Evolutionary conservation across 2,888 invertebrate genomes (phyloP).

Genomic region (Halictus quadricinctus): DNA sequence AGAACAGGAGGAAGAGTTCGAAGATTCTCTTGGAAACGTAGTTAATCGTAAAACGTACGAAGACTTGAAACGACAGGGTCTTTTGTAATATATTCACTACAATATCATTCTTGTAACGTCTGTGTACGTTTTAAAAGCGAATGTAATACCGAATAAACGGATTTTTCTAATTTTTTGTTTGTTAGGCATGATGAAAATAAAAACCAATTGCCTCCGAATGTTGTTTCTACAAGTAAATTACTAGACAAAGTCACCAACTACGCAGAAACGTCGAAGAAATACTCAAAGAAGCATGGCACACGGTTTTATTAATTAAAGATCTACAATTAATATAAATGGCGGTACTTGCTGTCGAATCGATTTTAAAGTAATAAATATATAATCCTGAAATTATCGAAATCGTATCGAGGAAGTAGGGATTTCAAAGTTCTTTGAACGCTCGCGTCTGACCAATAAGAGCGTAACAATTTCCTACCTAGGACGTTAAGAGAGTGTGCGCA

Average conservation of each 20-base stretch:
- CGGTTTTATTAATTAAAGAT: neutral
- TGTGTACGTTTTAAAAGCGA: constrained; percentile 13
- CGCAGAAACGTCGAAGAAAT: neutral
- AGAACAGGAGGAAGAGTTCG: constrained; percentile 98
- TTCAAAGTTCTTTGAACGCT: constrained; percentile 11
- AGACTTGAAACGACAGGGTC: constrained; percentile 98
- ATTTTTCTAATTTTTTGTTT: neutral
- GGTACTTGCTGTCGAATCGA: neutral
- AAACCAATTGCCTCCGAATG: neutral
- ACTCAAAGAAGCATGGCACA: neutral
- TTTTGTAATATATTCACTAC: constrained; percentile 87
- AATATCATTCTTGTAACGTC: neutral
- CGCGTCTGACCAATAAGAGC: constrained; percentile 31
- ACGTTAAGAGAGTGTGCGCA: constrained; percentile 15
- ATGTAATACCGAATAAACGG: constrained; percentile 21
- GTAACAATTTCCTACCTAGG: constrained; percentile 24
- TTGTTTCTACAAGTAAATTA: neutral
- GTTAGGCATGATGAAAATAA: neutral
- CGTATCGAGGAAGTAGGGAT: constrained; percentile 17
- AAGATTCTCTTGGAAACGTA: constrained; percentile 99
- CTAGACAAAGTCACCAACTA: neutral
- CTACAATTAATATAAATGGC: neutral
- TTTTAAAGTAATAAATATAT: neutral
- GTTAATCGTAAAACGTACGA: constrained; percentile 99
- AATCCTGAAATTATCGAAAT: neutral